Evolutionary conservation across 2,113 vertebrate genomes (phyloP).

Genomic region (Synodontis membranacea): DNA sequence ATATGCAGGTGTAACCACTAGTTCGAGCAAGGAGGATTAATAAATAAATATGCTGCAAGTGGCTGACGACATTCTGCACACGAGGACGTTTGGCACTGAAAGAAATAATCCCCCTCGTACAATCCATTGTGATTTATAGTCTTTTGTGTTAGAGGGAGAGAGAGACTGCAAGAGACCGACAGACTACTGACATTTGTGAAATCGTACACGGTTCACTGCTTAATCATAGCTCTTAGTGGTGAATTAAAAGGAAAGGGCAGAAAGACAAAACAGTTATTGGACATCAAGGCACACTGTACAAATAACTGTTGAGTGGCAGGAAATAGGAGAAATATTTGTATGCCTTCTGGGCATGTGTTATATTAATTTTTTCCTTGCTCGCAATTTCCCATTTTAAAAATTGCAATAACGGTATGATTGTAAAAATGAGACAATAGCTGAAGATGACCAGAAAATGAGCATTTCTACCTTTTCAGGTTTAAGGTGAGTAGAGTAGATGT

Average conservation of each 20-base stretch:
- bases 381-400: not conserved
- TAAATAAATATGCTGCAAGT: conserved; percentile 33
- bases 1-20: conserved; percentile 32
- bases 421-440: not conserved
- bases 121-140: conserved; percentile 45
- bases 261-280: not conserved
- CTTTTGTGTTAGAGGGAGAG: not conserved
- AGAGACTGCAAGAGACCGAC: not conserved
- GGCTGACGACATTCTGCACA: conserved; percentile 24
- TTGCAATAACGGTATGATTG: not conserved
- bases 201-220: not conserved
- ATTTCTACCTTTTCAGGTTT: not conserved
- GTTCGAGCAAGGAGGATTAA: conserved; percentile 36
- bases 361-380: not conserved
- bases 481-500: not conserved
- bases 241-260: not conserved
- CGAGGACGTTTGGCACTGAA: too few relatives aligned
- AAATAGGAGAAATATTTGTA: not conserved
- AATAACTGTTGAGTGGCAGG: not conserved
- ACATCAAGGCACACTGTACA: not conserved
- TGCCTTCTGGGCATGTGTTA: not conserved
- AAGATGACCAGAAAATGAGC: not conserved
- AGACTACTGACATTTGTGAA: not conserved
- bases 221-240: not conserved
- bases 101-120: conserved; percentile 42